Conservation (phyloP, 2,113 vertebrate genomes). For the Oplegnathus fasciatus region DNA sequence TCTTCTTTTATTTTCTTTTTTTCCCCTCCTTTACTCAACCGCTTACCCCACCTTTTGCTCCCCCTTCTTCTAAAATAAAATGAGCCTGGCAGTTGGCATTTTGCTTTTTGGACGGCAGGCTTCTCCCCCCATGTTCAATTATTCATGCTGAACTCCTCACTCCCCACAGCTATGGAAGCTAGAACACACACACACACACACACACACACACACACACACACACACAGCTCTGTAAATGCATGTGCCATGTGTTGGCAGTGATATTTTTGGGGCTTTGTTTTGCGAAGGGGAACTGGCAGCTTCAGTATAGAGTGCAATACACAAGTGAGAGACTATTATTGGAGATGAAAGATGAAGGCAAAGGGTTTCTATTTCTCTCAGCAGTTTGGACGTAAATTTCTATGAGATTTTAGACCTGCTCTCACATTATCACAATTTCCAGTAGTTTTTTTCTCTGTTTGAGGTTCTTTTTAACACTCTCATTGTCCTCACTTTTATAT, state of each 20-base stretch:
- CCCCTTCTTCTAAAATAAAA: slow-evolving; percentile 54
- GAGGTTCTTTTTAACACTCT: slow-evolving; percentile 3
- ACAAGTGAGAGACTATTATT: slow-evolving; percentile 72
- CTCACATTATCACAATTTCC: slow-evolving; percentile 35
- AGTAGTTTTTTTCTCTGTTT: not conserved
- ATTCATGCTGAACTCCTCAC: slow-evolving; percentile 78
- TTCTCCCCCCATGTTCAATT: slow-evolving; percentile 72
- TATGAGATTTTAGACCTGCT: slow-evolving; percentile 37
- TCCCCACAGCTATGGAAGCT: slow-evolving; percentile 72
- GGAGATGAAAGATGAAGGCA: slow-evolving; percentile 77
- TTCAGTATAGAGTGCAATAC: slow-evolving; percentile 47
- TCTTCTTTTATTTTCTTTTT: slow-evolving; percentile 22
- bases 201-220: slow-evolving; percentile 42
- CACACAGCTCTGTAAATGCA: slow-evolving; percentile 62
- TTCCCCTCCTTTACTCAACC: not conserved
- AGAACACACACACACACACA: slow-evolving; percentile 36
- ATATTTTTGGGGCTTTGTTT: slow-evolving; percentile 81
- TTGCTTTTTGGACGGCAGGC: slow-evolving; percentile 68
- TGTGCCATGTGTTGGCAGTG: slow-evolving; percentile 76
- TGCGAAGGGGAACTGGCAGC: slow-evolving; percentile 67
- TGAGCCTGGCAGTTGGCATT: slow-evolving; percentile 67
- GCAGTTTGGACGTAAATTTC: slow-evolving; percentile 52
- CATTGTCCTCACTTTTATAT: slow-evolving; percentile 19
- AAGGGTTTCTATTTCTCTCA: slow-evolving; percentile 37
- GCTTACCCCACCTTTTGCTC: slow-evolving; percentile 22